phyloP scores from a whole-genome alignment of 1,140 invertebrate genomes.

The Babylonia areolata region DNA sequence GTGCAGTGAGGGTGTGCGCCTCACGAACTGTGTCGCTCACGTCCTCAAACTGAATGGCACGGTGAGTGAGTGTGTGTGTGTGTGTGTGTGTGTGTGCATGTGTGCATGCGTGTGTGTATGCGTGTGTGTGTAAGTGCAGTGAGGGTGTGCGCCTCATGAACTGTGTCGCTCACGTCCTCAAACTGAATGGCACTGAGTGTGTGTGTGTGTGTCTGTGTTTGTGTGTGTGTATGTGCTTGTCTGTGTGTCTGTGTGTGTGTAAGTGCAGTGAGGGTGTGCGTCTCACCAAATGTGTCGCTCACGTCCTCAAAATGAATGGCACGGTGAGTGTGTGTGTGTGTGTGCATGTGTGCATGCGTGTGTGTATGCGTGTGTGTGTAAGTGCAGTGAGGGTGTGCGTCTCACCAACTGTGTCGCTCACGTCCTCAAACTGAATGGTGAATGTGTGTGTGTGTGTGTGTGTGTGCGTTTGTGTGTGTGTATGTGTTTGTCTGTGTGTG shows the following conservation, averaged over 20 bases:
- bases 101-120: not conserved
- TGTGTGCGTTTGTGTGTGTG: not conserved
- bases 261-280: constrained; percentile 68
- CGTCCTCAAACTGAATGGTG: constrained; percentile 67
- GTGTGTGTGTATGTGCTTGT: not conserved
- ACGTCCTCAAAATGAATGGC: constrained; percentile 65
- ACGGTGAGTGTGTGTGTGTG: too few relatives aligned
- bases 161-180: too few relatives aligned
- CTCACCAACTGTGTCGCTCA: constrained; percentile 68
- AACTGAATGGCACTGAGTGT: too few relatives aligned
- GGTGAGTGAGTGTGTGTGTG: not conserved
- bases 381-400: constrained; percentile 67
- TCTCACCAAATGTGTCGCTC: constrained; percentile 68
- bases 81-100: not conserved
- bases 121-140: not conserved
- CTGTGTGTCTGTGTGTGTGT: too few relatives aligned
- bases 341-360: not conserved
- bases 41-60: constrained; percentile 67
- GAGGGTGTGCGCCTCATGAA: too few relatives aligned
- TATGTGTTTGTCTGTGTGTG: not conserved
- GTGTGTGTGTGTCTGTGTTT: not conserved
- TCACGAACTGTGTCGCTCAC: constrained; percentile 67
- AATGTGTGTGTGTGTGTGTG: constrained; percentile 39
- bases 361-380: too few relatives aligned
- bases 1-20: constrained; percentile 66